Conservation (phyloP, 2,113 vertebrate genomes). For the Psittacara wagleri region DNA sequence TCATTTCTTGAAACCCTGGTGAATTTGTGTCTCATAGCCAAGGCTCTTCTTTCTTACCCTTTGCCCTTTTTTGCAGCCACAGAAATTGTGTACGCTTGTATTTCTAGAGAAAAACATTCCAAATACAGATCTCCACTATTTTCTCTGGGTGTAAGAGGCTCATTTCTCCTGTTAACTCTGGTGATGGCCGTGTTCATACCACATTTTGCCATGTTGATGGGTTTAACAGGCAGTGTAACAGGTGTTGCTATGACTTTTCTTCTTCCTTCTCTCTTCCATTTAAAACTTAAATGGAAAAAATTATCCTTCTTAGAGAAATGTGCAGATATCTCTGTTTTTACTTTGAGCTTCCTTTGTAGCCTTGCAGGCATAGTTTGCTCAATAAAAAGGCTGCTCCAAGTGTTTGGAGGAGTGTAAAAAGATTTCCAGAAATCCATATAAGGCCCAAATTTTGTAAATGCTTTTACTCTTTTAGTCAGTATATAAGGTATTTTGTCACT, state of each 20-base stretch:
- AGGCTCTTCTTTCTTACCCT: slow-evolving; percentile 82
- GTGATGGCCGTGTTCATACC: slow-evolving; percentile 77
- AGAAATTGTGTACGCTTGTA: slow-evolving; percentile 73
- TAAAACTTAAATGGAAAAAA: slow-evolving; percentile 77
- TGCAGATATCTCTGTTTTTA: slow-evolving; percentile 73
- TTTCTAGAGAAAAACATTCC: slow-evolving; percentile 33
- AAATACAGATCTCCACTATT: background rate
- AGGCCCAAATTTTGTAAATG: background rate
- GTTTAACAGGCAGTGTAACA: slow-evolving; percentile 80
- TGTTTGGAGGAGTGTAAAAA: slow-evolving; percentile 34
- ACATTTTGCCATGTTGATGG: slow-evolving; percentile 80
- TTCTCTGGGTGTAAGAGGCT: slow-evolving; percentile 61
- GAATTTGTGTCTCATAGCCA: slow-evolving; percentile 80
- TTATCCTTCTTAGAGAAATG: slow-evolving; percentile 65
- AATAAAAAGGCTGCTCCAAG: slow-evolving; percentile 70
- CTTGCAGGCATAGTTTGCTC: slow-evolving; percentile 78
- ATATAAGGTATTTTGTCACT: background rate
- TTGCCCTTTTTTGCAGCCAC: slow-evolving; percentile 81
- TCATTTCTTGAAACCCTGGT: slow-evolving; percentile 74
- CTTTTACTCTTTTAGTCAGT: background rate
- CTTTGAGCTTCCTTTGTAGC: slow-evolving; percentile 77
- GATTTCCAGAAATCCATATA: background rate
- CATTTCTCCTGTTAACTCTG: slow-evolving; percentile 75
- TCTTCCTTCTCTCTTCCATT: slow-evolving; percentile 81
- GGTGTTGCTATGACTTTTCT: slow-evolving; percentile 79